Percentiles rank a stretch among this genome's conserved stretches.
phyloP scores from a whole-genome alignment of 2,797 vertebrate species.

The Macropus fuliginosus region DNA sequence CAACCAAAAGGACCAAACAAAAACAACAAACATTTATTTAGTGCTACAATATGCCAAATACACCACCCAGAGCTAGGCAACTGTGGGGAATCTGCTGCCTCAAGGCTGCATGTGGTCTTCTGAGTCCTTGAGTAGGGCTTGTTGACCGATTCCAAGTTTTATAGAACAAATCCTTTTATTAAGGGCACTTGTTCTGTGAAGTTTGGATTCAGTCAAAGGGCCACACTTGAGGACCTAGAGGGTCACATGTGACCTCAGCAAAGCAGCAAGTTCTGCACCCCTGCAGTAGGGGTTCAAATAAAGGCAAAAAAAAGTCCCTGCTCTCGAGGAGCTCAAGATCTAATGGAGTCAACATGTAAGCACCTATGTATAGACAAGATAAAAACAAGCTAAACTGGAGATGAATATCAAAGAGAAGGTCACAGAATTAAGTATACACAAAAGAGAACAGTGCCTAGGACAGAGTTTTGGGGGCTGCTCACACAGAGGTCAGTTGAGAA shows the following conservation, averaged over 20 bases:
- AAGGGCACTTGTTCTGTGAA: too few relatives aligned
- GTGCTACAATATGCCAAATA: background rate
- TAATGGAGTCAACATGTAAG: background rate
- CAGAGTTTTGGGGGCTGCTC: background rate
- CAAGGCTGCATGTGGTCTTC: too few relatives aligned
- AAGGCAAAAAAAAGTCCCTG: background rate
- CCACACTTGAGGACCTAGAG: too few relatives aligned
- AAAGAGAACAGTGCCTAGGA: background rate
- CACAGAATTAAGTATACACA: background rate
- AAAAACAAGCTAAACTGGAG: background rate
- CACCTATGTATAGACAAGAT: background rate
- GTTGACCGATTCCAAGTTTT: too few relatives aligned
- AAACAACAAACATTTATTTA: background rate
- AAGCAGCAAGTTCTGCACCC: too few relatives aligned
- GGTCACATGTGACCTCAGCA: too few relatives aligned
- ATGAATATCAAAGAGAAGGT: background rate
- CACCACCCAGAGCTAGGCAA: background rate
- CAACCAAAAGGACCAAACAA: background rate
- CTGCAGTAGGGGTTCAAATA: background rate
- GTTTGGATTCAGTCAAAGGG: too few relatives aligned
- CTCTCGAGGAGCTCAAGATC: background rate
- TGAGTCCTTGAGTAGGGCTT: too few relatives aligned
- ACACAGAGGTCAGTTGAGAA: background rate
- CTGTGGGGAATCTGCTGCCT: too few relatives aligned
- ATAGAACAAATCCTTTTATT: too few relatives aligned